A percentile compares a stretch with the other conserved stretches of the same genome.
Conservation (phyloP, 1,140 invertebrate genomes). For the Scaptomyza pallida region DNA sequence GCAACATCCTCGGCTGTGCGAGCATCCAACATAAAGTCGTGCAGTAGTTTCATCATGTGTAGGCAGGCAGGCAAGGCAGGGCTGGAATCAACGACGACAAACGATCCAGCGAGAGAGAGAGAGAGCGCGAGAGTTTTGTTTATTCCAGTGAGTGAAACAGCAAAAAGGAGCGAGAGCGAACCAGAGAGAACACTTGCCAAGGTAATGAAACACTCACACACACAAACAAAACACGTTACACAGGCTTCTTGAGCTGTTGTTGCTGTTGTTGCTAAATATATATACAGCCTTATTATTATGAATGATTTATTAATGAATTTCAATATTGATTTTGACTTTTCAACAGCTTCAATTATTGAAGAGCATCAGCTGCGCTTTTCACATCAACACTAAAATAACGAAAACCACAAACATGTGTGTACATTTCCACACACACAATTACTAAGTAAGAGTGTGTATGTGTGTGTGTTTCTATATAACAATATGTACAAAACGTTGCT, state of each 20-base stretch:
- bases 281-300: constrained; percentile 36
- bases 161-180: constrained; percentile 31
- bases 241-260: constrained; percentile 42
- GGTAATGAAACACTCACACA: constrained; percentile 20
- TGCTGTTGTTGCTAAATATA: constrained; percentile 37
- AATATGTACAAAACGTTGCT: constrained; percentile 18
- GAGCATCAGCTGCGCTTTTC: constrained; percentile 63
- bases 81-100: constrained; percentile 28
- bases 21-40: constrained; percentile 80
- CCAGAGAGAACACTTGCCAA: constrained; percentile 10
- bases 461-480: background rate
- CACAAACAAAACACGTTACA: constrained; percentile 67
- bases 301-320: constrained; percentile 70
- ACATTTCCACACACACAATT: constrained; percentile 10
- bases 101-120: constrained; percentile 48
- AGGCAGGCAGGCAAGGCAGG: too few species aligned
- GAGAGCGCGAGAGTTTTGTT: constrained; percentile 29
- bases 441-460: too few species aligned
- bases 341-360: constrained; percentile 41
- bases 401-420: constrained; percentile 5
- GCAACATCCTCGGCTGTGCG: constrained; percentile 78
- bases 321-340: constrained; percentile 64
- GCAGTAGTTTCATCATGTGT: constrained; percentile 83
- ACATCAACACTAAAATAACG: constrained; percentile 38
- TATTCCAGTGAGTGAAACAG: constrained; percentile 14